Evolutionary conservation across 2,113 vertebrate species (phyloP).

Genomic region (Monarcha castaneiventris): DNA sequence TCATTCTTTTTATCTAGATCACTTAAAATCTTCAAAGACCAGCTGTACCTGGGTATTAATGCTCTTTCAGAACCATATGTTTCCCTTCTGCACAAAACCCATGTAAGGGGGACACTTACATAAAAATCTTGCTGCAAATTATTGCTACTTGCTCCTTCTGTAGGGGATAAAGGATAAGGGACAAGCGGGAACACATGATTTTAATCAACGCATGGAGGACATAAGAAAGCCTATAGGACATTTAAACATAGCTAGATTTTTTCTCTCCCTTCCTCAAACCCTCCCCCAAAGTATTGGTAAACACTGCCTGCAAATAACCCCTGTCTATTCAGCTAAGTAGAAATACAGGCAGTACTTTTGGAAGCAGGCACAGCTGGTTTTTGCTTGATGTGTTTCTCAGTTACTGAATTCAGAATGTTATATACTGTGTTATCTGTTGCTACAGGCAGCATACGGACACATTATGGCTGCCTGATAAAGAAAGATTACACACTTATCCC

Average conservation of each 20-base stretch:
- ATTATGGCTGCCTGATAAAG: not conserved
- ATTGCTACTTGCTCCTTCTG: conserved; percentile 5
- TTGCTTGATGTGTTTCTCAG: not conserved
- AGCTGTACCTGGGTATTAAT: conserved; percentile 34
- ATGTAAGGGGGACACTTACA: conserved; percentile 47
- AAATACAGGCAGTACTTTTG: not conserved
- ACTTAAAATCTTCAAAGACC: conserved; percentile 35
- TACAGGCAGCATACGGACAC: not conserved
- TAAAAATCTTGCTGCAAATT: conserved; percentile 56
- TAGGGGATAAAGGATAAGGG: conserved; percentile 34
- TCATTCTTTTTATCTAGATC: conserved; percentile 28
- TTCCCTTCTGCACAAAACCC: conserved; percentile 38
- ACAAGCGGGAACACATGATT: not conserved
- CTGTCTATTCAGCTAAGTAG: not conserved
- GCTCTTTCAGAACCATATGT: conserved; percentile 52
- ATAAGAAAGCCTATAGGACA: not conserved
- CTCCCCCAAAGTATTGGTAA: not conserved
- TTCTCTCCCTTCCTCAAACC: not conserved
- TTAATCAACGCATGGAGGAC: conserved; percentile 5
- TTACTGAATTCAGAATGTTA: not conserved
- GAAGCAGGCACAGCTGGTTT: not conserved
- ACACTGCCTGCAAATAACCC: not conserved
- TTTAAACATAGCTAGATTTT: not conserved
- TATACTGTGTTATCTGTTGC: not conserved
- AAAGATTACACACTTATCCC: not conserved